Evolutionary conservation across 1,140 invertebrate genomes (phyloP).

Genomic region (honey bee (Apis mellifera)): Amel_HAv3.1 CM009931.2:24584501-24585000

Average conservation of each 20-base stretch:
- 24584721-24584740: slow-evolving; percentile 29
- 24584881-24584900: slow-evolving; percentile 49
- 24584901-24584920: slow-evolving; percentile 50
- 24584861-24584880: slow-evolving; percentile 49
- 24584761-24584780: slow-evolving; percentile 36
- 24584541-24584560: not conserved
- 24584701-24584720: not conserved
- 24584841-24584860: slow-evolving; percentile 52
- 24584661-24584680: not conserved
- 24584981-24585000: no score
- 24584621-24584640: not conserved
- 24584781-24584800: slow-evolving; percentile 38
- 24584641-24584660: no score
- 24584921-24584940: slow-evolving; percentile 37
- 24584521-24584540: no score
- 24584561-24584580: no score
- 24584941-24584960: not conserved
- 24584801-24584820: slow-evolving; percentile 41
- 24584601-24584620: not conserved
- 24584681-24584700: not conserved
- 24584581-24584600: not conserved
- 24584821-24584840: slow-evolving; percentile 52
- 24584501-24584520: no score
- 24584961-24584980: not conserved
- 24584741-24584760: slow-evolving; percentile 9